A percentile compares a stretch with the other conserved stretches of the same genome.
These are phyloP conservation scores for Latrodectus geometricus DNA, from an alignment of 1,140 invertebrate genomes.

Conservation along the genomic window DNA sequence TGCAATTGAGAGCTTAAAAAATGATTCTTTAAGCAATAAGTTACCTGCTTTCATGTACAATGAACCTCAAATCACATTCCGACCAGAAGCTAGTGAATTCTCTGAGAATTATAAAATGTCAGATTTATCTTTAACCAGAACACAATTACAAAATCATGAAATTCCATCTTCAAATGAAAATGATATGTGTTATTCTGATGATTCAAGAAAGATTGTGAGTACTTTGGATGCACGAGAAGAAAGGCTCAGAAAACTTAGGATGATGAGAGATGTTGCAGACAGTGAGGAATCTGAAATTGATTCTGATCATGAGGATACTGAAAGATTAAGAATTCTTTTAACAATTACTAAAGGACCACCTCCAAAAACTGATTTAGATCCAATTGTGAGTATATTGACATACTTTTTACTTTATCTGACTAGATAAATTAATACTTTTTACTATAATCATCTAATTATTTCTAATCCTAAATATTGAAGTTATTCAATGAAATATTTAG, in stretches of 20 bases:
- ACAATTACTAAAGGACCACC: constrained; percentile 60
- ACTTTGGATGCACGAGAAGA: constrained; percentile 40
- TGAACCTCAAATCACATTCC: not conserved
- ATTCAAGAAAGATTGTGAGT: constrained; percentile 30
- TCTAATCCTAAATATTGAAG: no score
- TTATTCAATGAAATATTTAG: no score
- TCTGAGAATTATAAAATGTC: not conserved
- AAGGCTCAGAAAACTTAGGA: constrained; percentile 24
- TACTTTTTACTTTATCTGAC: no score
- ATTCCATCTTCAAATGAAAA: not conserved
- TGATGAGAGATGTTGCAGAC: not conserved
- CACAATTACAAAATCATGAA: not conserved
- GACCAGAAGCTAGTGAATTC: not conserved
- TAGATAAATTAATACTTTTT: not conserved
- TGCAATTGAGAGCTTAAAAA: constrained; percentile 25
- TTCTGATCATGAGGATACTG: constrained; percentile 58
- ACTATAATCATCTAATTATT: no score
- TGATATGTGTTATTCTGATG: not conserved
- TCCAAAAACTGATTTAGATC: constrained; percentile 53
- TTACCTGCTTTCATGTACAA: constrained; percentile 14
- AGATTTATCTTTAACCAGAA: constrained; percentile 1
- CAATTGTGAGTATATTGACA: constrained; percentile 31
- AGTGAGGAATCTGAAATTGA: constrained; percentile 57
- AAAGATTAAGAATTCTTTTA: constrained; percentile 16
- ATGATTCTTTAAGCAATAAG: constrained; percentile 9